Percentiles rank a stretch among this genome's conserved stretches.
Conservation (phyloP, 2,797 vertebrate genomes). For the Bothrops alternatus region DNA sequence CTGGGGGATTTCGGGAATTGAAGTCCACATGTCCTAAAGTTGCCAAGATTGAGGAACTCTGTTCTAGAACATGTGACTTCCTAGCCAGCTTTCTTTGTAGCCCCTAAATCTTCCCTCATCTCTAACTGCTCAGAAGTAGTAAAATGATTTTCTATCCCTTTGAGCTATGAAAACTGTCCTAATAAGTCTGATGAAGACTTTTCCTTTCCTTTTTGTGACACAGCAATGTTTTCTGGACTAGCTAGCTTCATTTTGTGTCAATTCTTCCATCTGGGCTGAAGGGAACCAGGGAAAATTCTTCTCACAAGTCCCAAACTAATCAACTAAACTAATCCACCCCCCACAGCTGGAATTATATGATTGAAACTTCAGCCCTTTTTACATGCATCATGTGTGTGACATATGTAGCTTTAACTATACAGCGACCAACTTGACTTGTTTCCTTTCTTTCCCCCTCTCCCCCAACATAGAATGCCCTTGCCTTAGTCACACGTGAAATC, state of each 20-base stretch:
- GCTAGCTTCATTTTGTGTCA: too few species aligned
- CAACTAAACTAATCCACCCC: neutral
- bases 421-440: neutral
- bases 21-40: neutral
- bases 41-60: neutral
- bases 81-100: neutral
- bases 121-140: neutral
- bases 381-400: neutral
- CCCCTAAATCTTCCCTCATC: neutral
- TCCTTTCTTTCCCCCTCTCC: neutral
- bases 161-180: neutral
- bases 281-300: too few species aligned
- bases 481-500: neutral
- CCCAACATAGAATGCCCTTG: neutral
- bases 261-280: too few species aligned
- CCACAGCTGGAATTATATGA: neutral
- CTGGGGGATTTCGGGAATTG: too few species aligned
- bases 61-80: neutral
- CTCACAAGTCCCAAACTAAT: too few species aligned
- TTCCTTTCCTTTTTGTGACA: too few species aligned
- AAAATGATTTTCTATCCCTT: neutral
- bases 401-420: neutral
- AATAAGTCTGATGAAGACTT: neutral
- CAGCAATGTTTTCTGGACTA: too few species aligned
- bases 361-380: neutral